These are phyloP conservation scores for Philhelius pedissequus DNA, from an alignment of 2,888 invertebrate species.

Conservation along the genomic window DNA sequence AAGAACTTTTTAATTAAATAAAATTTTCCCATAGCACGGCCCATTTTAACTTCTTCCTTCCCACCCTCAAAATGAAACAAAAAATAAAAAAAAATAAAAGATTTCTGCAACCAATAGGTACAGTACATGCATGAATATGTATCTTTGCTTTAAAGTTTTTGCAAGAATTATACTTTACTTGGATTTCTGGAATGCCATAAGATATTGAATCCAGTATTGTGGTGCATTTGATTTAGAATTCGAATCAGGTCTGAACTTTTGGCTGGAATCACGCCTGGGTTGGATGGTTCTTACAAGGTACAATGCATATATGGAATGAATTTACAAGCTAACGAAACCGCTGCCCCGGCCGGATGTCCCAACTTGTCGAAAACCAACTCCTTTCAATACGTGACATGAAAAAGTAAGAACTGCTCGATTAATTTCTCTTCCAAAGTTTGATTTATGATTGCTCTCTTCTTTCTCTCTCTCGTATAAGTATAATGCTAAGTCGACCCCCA, in stretches of 20 bases:
- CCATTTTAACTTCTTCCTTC: background rate
- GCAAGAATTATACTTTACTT: background rate
- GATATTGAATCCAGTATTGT: background rate
- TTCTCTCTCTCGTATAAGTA: background rate
- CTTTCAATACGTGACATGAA: constrained; percentile 51
- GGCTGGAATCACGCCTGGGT: constrained; percentile 22
- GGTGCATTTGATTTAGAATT: constrained; percentile 33
- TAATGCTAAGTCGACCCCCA: background rate
- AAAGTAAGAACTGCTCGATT: constrained; percentile 47
- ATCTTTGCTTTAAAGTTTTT: too few relatives aligned
- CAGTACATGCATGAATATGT: too few relatives aligned
- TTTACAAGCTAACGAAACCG: constrained; percentile 51
- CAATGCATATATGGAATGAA: constrained; percentile 28
- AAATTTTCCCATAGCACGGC: constrained; percentile 1
- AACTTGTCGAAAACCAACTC: constrained; percentile 57
- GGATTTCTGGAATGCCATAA: background rate
- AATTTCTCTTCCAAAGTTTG: constrained; percentile 55
- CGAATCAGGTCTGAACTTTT: constrained; percentile 53
- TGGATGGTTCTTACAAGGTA: background rate
- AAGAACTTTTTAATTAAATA: constrained; percentile 57
- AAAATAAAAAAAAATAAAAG: background rate
- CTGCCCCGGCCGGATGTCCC: too few relatives aligned
- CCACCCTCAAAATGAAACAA: background rate
- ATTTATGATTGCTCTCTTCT: constrained; percentile 49
- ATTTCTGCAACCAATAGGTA: background rate